Percentiles rank a stretch among this genome's conserved stretches.
These are phyloP conservation scores for Margaritifera margaritifera DNA, from an alignment of 2,888 invertebrate species.

Conservation along the genomic window DNA sequence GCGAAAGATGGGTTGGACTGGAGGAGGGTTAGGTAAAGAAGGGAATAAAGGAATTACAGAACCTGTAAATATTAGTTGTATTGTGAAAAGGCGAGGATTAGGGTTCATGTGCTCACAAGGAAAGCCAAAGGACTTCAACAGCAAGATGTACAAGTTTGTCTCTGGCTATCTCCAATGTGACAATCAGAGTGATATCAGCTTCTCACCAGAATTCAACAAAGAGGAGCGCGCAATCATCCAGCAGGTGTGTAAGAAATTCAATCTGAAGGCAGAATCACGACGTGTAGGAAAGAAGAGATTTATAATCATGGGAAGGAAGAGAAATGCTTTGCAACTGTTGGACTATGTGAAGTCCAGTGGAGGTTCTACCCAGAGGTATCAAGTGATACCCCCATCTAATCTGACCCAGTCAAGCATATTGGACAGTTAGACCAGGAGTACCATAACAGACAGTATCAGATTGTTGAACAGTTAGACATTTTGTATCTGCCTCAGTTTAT, in stretches of 20 bases:
- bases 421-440: too few species aligned
- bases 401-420: not conserved
- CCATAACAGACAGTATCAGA: too few species aligned
- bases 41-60: slow-evolving; percentile 79
- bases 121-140: slow-evolving; percentile 52
- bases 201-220: slow-evolving; percentile 72
- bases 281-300: slow-evolving; percentile 74
- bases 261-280: slow-evolving; percentile 76
- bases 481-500: too few species aligned
- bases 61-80: slow-evolving; percentile 74
- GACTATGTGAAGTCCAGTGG: slow-evolving; percentile 74
- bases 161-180: slow-evolving; percentile 66
- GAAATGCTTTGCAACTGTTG: slow-evolving; percentile 73
- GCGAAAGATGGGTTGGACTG: slow-evolving; percentile 83
- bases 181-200: slow-evolving; percentile 71
- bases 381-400: slow-evolving; percentile 67
- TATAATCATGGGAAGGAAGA: slow-evolving; percentile 75
- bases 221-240: slow-evolving; percentile 74
- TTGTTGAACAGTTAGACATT: too few species aligned
- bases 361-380: slow-evolving; percentile 76
- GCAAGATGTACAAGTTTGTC: slow-evolving; percentile 62
- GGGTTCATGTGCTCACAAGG: slow-evolving; percentile 57
- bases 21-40: slow-evolving; percentile 80
- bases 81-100: slow-evolving; percentile 67
- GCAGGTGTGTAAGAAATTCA: slow-evolving; percentile 68